Evolutionary conservation across 30 jellyfish, hydroid and myxozoan genomes (phyloP).

Genomic region (Pelagia noctiluca): DNA sequence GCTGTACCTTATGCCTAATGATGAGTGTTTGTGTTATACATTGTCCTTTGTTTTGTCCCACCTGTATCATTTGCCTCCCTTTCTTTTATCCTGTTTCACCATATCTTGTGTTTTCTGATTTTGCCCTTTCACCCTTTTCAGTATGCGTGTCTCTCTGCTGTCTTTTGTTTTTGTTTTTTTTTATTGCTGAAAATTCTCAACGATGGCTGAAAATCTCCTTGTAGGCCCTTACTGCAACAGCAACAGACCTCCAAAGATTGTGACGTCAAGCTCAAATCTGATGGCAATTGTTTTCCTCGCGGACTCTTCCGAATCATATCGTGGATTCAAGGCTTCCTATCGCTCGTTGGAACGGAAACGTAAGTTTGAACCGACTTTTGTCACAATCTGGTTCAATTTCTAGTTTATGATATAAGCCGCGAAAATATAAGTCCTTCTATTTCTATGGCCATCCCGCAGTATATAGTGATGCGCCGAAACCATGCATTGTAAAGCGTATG

Average conservation of each 20-base stretch:
- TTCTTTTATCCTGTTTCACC: too few relatives aligned
- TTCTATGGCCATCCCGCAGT: too few relatives aligned
- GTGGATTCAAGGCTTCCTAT: slow-evolving; percentile 86
- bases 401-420: too few relatives aligned
- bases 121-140: neutral
- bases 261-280: slow-evolving; percentile 80
- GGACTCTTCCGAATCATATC: slow-evolving; percentile 73
- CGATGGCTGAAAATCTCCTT: too few relatives aligned
- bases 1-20: too few relatives aligned
- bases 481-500: too few relatives aligned
- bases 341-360: slow-evolving; percentile 73
- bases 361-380: slow-evolving; percentile 23
- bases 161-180: neutral
- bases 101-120: neutral
- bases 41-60: too few relatives aligned
- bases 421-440: too few relatives aligned
- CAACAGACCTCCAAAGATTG: slow-evolving; percentile 83
- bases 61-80: too few relatives aligned
- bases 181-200: too few relatives aligned
- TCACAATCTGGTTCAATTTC: neutral
- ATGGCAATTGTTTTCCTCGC: slow-evolving; percentile 83
- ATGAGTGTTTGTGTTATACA: too few relatives aligned
- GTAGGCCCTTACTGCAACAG: slow-evolving; percentile 92
- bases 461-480: too few relatives aligned
- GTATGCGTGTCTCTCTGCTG: neutral